Evolutionary conservation across 1,140 invertebrate genomes (phyloP).

Genomic region (Frieseomelitta varia): DNA sequence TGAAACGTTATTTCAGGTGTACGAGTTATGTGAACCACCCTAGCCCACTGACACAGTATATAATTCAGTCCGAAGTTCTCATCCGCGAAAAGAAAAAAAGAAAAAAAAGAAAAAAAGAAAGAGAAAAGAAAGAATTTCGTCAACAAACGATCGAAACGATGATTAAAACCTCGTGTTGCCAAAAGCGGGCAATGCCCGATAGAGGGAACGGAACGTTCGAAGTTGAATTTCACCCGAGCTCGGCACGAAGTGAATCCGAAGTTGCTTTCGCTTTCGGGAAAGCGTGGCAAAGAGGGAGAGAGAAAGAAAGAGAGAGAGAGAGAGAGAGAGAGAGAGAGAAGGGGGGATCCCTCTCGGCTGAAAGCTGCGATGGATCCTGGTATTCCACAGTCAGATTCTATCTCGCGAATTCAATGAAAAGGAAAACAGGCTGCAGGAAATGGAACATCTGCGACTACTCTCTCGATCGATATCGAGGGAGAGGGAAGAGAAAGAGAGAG

Average conservation of each 20-base stretch:
- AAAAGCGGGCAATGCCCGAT: not conserved
- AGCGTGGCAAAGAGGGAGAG: not conserved
- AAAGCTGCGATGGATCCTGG: not conserved
- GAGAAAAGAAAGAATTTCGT: not conserved
- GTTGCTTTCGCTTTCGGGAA: constrained; percentile 3
- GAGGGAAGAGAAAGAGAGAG: too few species aligned
- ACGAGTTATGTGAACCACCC: too few species aligned
- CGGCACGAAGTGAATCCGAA: too few species aligned
- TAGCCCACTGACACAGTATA: not conserved
- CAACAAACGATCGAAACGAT: not conserved
- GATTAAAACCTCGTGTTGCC: not conserved
- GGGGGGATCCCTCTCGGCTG: not conserved
- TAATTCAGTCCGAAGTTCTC: not conserved
- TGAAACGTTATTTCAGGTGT: too few species aligned
- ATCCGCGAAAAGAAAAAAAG: not conserved
- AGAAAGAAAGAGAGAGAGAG: not conserved
- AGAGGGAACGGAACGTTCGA: not conserved
- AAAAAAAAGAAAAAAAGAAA: too few species aligned
- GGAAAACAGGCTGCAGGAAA: constrained; percentile 12
- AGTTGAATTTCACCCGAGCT: too few species aligned
- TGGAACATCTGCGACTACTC: constrained; percentile 11
- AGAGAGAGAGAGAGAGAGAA: not conserved
- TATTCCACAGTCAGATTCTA: not conserved
- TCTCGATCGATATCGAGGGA: not conserved
- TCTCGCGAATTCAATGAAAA: not conserved